These are phyloP conservation scores for Chloroceryle aenea DNA, from an alignment of 2,113 vertebrate species.

Conservation along the genomic window DNA sequence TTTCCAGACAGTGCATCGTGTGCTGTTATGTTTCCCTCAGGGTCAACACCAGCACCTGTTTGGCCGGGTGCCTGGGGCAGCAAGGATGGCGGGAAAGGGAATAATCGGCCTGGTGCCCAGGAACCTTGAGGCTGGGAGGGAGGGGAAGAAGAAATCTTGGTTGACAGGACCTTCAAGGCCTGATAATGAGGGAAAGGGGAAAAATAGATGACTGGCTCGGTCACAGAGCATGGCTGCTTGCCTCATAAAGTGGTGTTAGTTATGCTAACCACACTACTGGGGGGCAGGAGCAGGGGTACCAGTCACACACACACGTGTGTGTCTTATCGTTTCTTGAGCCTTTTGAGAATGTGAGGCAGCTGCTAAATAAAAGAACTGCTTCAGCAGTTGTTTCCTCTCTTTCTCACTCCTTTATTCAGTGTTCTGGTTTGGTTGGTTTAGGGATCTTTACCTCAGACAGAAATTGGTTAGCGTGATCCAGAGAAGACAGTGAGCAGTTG, in stretches of 20 bases:
- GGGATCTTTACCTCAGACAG: neutral
- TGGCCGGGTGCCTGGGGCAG: neutral
- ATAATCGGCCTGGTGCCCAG: rapidly evolving
- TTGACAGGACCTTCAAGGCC: neutral
- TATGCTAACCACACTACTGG: rapidly evolving
- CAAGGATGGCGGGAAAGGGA: neutral
- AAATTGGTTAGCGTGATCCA: neutral
- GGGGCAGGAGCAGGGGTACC: neutral
- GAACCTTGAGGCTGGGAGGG: neutral
- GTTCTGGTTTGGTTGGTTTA: neutral
- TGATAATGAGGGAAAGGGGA: neutral
- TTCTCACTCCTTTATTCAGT: neutral
- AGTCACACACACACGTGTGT: rapidly evolving
- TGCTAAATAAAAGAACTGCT: neutral
- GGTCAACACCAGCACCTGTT: neutral
- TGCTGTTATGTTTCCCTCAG: neutral
- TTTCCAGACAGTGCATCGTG: neutral
- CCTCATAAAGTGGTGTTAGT: neutral
- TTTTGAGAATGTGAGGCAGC: neutral
- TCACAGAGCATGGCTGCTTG: neutral
- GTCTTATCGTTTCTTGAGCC: neutral
- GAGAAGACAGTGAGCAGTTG: neutral
- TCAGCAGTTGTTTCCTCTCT: neutral
- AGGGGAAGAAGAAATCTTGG: neutral
- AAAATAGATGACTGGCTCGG: rapidly evolving